Conservation (phyloP, 2,113 vertebrate genomes). For the Hypanus sabinus region DNA sequence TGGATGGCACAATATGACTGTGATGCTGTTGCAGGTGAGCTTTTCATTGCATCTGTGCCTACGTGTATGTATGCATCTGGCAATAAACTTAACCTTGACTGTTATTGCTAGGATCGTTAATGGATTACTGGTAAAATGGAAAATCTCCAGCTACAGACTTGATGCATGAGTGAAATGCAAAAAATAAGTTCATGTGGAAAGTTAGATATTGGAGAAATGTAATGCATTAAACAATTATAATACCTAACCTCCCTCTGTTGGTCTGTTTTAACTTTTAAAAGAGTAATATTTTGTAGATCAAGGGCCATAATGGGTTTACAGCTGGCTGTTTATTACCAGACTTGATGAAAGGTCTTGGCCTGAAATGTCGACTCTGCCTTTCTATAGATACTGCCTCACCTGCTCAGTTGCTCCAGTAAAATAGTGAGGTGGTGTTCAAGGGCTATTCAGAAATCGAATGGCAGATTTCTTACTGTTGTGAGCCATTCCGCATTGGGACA, state of each 20-base stretch:
- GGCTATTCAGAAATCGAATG: no score
- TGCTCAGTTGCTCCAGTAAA: not conserved
- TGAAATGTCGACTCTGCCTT: no score
- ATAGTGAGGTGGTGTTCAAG: no score
- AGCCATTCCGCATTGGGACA: not conserved
- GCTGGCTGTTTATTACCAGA: not conserved
- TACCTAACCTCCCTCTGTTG: not conserved
- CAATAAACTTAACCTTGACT: no score
- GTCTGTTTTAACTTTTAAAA: not conserved
- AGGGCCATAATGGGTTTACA: not conserved
- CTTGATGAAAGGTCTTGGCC: no score
- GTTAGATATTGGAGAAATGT: not conserved
- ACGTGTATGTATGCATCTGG: no score
- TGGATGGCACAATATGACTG: not conserved
- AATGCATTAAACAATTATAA: not conserved
- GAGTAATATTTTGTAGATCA: not conserved
- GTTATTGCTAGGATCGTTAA: not conserved
- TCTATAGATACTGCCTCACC: not conserved
- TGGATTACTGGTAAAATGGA: not conserved
- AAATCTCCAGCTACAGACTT: not conserved
- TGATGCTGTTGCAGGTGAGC: no score
- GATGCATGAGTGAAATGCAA: not conserved
- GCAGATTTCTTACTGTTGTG: not conserved
- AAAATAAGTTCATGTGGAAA: no score
- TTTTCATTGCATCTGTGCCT: no score